A percentile compares a stretch with the other conserved stretches of the same genome.
Conservation (phyloP, 2,797 vertebrate genomes). For the Propithecus deckenii region DNA sequence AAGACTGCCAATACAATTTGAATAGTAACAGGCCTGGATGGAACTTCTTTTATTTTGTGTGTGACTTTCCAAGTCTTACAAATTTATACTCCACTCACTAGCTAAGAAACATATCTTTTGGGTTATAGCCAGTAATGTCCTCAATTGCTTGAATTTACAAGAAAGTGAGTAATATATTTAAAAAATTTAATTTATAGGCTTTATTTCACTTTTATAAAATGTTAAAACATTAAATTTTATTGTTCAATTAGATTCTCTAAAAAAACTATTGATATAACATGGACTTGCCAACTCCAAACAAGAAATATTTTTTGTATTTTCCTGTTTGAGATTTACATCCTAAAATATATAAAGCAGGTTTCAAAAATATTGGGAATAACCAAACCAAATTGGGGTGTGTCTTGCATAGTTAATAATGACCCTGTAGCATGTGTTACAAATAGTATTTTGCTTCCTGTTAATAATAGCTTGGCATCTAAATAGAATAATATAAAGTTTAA, state of each 20-base stretch:
- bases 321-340: slow-evolving; percentile 46
- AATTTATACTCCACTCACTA: background rate
- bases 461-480: slow-evolving; percentile 70
- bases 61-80: slow-evolving; percentile 17
- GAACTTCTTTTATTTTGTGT: slow-evolving; percentile 17
- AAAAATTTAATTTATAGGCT: background rate
- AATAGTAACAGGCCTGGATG: background rate
- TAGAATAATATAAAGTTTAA: slow-evolving; percentile 65
- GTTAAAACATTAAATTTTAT: slow-evolving; percentile 4
- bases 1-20: background rate
- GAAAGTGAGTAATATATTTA: background rate
- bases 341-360: slow-evolving; percentile 46
- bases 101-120: background rate
- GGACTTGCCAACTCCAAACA: background rate
- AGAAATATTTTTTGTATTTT: slow-evolving; percentile 60
- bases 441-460: slow-evolving; percentile 67
- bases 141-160: background rate
- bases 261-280: background rate
- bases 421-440: slow-evolving; percentile 38
- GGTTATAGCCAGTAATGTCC: background rate
- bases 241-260: background rate
- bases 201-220: background rate
- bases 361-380: slow-evolving; percentile 64
- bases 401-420: slow-evolving; percentile 60
- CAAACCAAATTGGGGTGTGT: slow-evolving; percentile 6